phyloP scores from a whole-genome alignment of 2,797 vertebrate genomes.

The Apodemus agrarius region DNA sequence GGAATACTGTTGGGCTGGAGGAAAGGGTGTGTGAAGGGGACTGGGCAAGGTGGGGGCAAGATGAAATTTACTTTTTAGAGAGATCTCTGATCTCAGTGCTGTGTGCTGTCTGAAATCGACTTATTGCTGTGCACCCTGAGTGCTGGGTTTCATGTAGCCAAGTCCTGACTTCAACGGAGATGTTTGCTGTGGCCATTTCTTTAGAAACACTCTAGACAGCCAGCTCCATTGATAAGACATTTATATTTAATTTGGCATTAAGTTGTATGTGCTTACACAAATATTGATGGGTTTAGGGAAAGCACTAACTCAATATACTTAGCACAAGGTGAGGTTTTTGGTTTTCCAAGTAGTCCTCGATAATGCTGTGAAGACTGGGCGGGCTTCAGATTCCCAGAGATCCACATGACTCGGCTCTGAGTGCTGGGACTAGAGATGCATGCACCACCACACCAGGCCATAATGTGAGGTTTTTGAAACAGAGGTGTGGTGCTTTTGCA shows the following conservation, averaged over 20 bases:
- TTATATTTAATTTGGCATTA: too few species aligned
- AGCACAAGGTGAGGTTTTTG: background rate
- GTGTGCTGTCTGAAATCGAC: background rate
- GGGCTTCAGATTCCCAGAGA: background rate
- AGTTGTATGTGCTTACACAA: background rate
- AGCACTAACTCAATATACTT: background rate
- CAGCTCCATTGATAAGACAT: background rate
- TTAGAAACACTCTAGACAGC: background rate
- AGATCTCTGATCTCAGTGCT: background rate
- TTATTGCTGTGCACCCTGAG: background rate
- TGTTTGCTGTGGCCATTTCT: background rate
- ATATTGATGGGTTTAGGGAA: conserved; percentile 4
- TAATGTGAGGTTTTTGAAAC: background rate
- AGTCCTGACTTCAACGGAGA: background rate
- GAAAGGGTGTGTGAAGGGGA: background rate
- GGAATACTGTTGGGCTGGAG: background rate
- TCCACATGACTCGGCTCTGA: background rate
- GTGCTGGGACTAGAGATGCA: background rate
- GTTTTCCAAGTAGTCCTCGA: background rate
- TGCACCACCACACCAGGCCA: background rate
- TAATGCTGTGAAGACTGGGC: background rate
- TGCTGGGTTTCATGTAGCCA: background rate
- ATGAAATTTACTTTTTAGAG: background rate
- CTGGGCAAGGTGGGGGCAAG: background rate
- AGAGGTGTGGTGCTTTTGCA: background rate